These are phyloP conservation scores for Pteropus alecto DNA, from an alignment of 2,113 vertebrate species.

Conservation along the genomic window DNA sequence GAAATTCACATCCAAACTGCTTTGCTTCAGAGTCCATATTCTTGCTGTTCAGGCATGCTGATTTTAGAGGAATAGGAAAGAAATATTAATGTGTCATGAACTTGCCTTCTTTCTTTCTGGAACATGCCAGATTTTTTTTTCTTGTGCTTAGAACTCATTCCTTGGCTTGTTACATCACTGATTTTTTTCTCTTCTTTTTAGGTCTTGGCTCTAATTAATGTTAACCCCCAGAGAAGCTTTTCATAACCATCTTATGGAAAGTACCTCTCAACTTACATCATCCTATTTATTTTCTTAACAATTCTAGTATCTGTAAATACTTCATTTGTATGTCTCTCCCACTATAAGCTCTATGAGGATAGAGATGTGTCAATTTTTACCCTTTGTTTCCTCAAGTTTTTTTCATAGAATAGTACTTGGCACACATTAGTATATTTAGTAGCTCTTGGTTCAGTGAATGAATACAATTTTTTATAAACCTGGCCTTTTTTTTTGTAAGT, in stretches of 20 bases:
- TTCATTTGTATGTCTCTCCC: not conserved
- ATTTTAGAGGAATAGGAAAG: not conserved
- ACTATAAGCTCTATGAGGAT: not conserved
- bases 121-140: not conserved
- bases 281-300: constrained; percentile 21
- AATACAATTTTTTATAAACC: not conserved
- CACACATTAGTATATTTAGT: not conserved
- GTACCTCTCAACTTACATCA: constrained; percentile 15
- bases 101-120: not conserved
- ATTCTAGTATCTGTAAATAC: not conserved
- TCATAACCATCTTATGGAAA: constrained; percentile 24
- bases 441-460: not conserved
- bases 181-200: constrained; percentile 22
- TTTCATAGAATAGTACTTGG: not conserved
- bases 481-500: not conserved
- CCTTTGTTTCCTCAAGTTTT: not conserved
- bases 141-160: not conserved
- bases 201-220: constrained; percentile 7
- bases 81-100: not conserved
- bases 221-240: not conserved
- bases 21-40: not conserved
- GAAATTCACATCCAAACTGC: not conserved
- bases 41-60: not conserved
- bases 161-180: not conserved
- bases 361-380: not conserved